Conservation (phyloP, 2,888 invertebrate species). For the Dolichomitus sp. region DNA sequence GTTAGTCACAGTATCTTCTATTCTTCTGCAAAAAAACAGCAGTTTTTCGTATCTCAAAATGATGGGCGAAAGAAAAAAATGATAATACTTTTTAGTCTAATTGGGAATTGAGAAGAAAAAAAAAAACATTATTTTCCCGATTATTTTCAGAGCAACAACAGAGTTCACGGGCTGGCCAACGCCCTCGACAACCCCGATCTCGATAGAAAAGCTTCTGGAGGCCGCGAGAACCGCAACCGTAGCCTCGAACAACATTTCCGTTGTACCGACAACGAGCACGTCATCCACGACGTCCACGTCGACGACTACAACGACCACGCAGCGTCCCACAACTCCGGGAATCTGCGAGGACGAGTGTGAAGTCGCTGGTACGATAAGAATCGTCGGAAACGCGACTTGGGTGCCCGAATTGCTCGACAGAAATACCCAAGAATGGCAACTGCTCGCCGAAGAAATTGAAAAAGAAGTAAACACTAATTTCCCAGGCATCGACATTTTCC, state of each 20-base stretch:
- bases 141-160: constrained; percentile 90
- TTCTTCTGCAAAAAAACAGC: too few relatives aligned
- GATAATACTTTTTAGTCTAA: background rate
- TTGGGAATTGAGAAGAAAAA: too few relatives aligned
- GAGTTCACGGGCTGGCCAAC: constrained; percentile 97
- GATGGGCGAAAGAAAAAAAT: background rate
- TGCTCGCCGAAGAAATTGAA: constrained; percentile 93
- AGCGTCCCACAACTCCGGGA: constrained; percentile 92
- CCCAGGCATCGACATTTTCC: background rate
- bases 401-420: constrained; percentile 94
- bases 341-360: constrained; percentile 93
- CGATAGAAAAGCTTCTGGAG: constrained; percentile 93
- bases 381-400: constrained; percentile 92
- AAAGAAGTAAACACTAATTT: constrained; percentile 88
- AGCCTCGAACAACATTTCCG: constrained; percentile 86
- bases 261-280: constrained; percentile 86
- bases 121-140: constrained; percentile 3
- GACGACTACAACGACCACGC: constrained; percentile 91
- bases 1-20: constrained; percentile 80
- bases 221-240: constrained; percentile 89
- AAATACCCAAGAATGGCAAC: constrained; percentile 95
- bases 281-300: constrained; percentile 89
- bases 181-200: constrained; percentile 94
- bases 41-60: too few relatives aligned
- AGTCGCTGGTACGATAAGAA: constrained; percentile 94